Evolutionary conservation across 2,888 invertebrate species (phyloP), one percentile per base, ranked within the genome.

Genomic region (Euproctis similis): DNA sequence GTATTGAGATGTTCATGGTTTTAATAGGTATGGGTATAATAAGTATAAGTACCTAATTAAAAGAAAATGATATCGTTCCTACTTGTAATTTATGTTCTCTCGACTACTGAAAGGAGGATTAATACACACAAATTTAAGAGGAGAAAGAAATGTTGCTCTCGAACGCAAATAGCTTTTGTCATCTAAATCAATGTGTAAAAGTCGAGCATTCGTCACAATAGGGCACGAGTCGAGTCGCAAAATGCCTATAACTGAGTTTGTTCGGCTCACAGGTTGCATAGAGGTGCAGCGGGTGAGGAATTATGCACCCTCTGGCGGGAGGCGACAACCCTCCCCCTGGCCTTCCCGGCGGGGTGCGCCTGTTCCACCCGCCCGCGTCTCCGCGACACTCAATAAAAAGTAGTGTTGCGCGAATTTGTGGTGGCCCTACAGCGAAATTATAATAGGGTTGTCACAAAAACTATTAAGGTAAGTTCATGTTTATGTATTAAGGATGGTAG

Each of bases 201-300:
- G n/a, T n/a, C n/a, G n/a, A n/a, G n/a, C n/a, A 36, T 21, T 34
- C 37, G 34, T 28, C 39, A 45, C 55, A 51, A 51, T 49, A 46
- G 48, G 54, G 41, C 43, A 39, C 36, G 40, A 41, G 43, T 28
- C 30, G 42, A 39, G 33, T 42, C 39, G 50, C 51, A 60, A 60
- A 67, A 61, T 64, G 62, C 62, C 62, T 62, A 58, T 67, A 67
- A 71, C 56, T 57, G 51, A 56, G 60, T 69, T 67, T 59, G 40
- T 34, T 40, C 34, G 39, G 49, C 39, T 50, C 46, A 46, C 53
- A 54, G 65, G 59, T 57, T 61, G 64, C 59, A 61, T 60, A 52
- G 49, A 61, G 56, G 51, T 52, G 56, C 59, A 47, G 34, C 36
- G 52, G 46, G 51, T 42, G 49, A 39, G 55, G 53, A 61, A 69